These are phyloP conservation scores for Perdix hodgsoniae DNA, from an alignment of 2,797 vertebrate genomes.

Conservation along the genomic window DNA sequence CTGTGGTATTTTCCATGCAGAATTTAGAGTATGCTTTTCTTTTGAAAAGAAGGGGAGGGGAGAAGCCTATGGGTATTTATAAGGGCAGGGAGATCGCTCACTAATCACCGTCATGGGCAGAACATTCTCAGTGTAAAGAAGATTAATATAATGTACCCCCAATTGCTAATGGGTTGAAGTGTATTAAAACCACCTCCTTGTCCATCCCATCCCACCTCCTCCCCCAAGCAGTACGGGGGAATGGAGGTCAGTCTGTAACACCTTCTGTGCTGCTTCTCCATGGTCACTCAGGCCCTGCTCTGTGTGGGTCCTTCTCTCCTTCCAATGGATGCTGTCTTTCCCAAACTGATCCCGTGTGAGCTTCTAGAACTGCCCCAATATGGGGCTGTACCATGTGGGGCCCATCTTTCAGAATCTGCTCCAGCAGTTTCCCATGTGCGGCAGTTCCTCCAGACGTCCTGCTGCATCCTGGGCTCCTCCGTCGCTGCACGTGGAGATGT, in stretches of 20 bases:
- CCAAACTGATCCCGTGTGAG: neutral
- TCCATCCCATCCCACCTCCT: neutral
- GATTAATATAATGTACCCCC: neutral
- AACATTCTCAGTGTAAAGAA: neutral
- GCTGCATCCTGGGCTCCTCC: neutral
- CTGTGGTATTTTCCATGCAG: neutral
- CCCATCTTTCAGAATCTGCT: neutral
- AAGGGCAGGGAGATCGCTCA: neutral
- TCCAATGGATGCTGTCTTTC: neutral
- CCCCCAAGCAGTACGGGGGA: neutral
- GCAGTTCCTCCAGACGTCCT: neutral
- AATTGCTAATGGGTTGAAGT: neutral
- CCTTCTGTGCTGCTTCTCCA: neutral
- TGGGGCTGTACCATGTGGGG: too few species aligned
- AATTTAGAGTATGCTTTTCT: accelerated
- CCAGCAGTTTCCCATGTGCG: neutral
- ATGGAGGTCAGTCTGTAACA: neutral
- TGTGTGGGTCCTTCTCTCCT: neutral
- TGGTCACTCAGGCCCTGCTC: neutral
- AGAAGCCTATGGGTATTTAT: neutral
- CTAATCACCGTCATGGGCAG: neutral
- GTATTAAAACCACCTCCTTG: neutral
- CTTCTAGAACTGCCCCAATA: neutral
- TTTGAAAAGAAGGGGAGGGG: neutral
- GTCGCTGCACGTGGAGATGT: neutral